Base-by-base conservation (phyloP, 2,888 invertebrate species). In the Atherix ibis region DNA sequence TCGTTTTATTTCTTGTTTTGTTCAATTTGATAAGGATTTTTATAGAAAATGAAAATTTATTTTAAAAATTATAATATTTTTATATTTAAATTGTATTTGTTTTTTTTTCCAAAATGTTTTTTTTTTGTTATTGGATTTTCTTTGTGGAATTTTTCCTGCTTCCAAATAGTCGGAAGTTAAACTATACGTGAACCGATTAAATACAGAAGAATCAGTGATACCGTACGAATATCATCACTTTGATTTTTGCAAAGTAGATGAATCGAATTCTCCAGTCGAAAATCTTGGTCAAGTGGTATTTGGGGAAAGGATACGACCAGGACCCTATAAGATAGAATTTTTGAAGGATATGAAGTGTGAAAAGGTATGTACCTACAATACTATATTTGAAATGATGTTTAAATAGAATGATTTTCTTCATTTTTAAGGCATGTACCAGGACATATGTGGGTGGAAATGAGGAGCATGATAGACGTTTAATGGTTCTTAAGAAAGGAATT, bases 281-380 rank as follows among this genome's bases (percentile, higher is more conserved):
- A 98, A 98, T 54, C 72, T 98, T 34, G 98, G 98, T 2, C 98
- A 98, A 65, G 95, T 98, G 25, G 87, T 98, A 1, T 97, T 98
- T 58, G 98, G 98, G n/a, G 97, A 98, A 65, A 70, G 98, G 50
- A 97, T 98, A 52, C 68, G 92, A 34, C 85, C 94, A 1, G 94
- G 95, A 33, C 83, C 82, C 0, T 98, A 97, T 52, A 73, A 79
- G 59, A 80, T 95, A 26, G 70, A 76, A 46, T 97, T 95, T 58
- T 63, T 79, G 46, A 75, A 84, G 53, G 67, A 80, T 54, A 59
- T 68, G 18, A 65, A 65, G 6, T 81, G 84, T 55, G 60, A 63
- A 35, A 40, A 50, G 44, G 63, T 68, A 50, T 28, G 4, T 32
- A 9, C 17, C n/a, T 30, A 2, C 5, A 5, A 24, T 22, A 35